Base-by-base conservation (phyloP, 2,888 invertebrate genomes). In the Brachycybe producta region DNA sequence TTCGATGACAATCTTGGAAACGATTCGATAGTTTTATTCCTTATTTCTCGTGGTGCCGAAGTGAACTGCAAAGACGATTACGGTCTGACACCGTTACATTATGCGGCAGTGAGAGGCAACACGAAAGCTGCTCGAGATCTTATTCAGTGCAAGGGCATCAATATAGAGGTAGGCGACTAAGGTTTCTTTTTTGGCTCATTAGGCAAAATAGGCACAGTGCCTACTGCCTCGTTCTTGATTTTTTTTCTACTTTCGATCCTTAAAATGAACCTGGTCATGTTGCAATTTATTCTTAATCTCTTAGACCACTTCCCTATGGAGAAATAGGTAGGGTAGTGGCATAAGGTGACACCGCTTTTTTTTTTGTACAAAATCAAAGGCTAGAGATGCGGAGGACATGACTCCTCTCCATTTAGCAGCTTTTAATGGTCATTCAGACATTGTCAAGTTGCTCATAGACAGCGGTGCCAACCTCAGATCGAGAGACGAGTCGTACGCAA, bases 61-160 rank as follows among this genome's bases (percentile, higher is more conserved):
- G 59, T 64, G 17, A 68, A 68, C 52, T 57, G 56, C 19, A 51
- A 56, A 21, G 67, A 67, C 52, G 59, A 59, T 23, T 68, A 67
- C 52, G 67, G 67, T 11, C 62, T 64, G 54, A 67, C 68, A 5
- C 66, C 70, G 0, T 59, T 70, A 5, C 69, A 70, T 56, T 68
- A 64, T 56, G 67, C 68, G 8, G 67, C 67, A 48, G 69, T 70
- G 68, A 58, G 70, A 53, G 69, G 68, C 13, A 70, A 70, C 56
- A 65, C 64, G 52, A 56, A 63, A 2, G 70, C 68, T n/a, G 62
- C 65, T 28, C 56, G 55, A 26, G 65, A 69, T 47, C 61, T 71
- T 23, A 59, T 70, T 3, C 54, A 56, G 5, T 64, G 60, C 38
- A 52, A 52, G 27, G 57, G 56, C 7, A 61, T 68, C 19, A 57